Percentiles rank a stretch among this genome's conserved stretches.
phyloP scores from a whole-genome alignment of 2,797 vertebrate genomes.

The Alcedo quadribrachys region DNA sequence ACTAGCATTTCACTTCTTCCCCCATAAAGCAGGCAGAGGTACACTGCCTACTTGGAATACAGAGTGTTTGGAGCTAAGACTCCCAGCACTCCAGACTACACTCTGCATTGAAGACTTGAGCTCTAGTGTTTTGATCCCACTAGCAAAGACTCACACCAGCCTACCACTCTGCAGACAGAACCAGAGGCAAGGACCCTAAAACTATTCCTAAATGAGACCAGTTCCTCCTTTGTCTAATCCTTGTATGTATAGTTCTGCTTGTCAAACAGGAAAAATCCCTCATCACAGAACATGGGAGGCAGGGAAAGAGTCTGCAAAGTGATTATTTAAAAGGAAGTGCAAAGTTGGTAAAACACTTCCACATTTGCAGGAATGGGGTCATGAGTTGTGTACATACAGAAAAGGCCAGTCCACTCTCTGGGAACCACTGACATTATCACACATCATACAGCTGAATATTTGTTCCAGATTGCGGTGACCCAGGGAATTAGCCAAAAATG shows the following conservation, averaged over 20 bases:
- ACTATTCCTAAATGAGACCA: background rate
- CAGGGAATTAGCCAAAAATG: background rate
- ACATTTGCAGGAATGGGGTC: background rate
- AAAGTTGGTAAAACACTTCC: background rate
- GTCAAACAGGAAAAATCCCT: background rate
- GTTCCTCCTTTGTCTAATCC: background rate
- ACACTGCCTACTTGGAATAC: constrained; percentile 1
- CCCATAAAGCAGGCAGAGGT: background rate
- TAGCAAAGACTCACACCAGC: background rate
- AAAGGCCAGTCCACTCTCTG: background rate
- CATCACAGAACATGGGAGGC: background rate
- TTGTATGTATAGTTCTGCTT: background rate
- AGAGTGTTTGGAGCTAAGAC: background rate
- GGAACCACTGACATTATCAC: background rate
- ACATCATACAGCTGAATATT: background rate
- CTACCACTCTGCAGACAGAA: background rate
- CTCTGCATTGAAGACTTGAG: background rate
- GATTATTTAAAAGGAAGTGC: background rate
- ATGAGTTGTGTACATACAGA: background rate
- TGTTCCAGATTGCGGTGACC: background rate
- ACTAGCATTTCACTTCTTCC: background rate
- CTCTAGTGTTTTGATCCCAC: background rate
- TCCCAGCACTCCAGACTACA: background rate
- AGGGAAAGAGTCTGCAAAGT: background rate
- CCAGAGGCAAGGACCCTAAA: background rate